Base-by-base conservation (phyloP, 2,113 vertebrate genomes). In the Actenoides lindsayi region DNA sequence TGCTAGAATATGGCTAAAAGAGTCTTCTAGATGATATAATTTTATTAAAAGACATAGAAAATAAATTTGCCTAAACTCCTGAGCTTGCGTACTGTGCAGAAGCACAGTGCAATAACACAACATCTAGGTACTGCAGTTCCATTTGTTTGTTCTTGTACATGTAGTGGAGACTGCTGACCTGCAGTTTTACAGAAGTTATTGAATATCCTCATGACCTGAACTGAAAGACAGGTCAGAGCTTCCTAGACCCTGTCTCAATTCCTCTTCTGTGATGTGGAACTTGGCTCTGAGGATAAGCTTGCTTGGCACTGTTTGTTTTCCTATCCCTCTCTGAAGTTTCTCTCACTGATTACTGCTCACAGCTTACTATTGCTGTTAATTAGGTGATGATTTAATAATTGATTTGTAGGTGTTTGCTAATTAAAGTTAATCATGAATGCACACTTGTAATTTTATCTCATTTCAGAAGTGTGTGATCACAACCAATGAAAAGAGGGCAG, bases 361-460 rank as follows among this genome's bases (percentile, higher is more conserved):
- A 79, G 67, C 25, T 94, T 94, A 91, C 65, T 84, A 69, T 84
- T 80, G 23, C 57, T 91, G 48, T 51, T 96, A 93, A 95, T 92
- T 92, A 85, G 62, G 70, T 89, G 87, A 87, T 3, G 27, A 56
- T 85, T 93, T 92, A 93, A 87, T 92, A 96, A 91, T 84, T 85
- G 35, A 83, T 91, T 95, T 94, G 57, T 92, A 93, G 83, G 39
- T 95, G 62, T 89, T 95, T 80, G 50, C 89, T 93, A 91, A 96
- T 93, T 93, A 89, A 87, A 93, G 30, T 84, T 93, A 93, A 94
- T 97, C 59, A 46, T 67, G 74, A 87, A 83, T 82, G 23, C 42
- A 44, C 44, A 83, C 57, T 94, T 87, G 28, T 87, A 87, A 92
- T 91, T 92, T 93, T 84, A 68, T 71, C 60, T 90, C 28, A 65